Evolutionary conservation across 2,797 vertebrate genomes (phyloP).

Genomic region (Sylvilagus floridanus): DNA sequence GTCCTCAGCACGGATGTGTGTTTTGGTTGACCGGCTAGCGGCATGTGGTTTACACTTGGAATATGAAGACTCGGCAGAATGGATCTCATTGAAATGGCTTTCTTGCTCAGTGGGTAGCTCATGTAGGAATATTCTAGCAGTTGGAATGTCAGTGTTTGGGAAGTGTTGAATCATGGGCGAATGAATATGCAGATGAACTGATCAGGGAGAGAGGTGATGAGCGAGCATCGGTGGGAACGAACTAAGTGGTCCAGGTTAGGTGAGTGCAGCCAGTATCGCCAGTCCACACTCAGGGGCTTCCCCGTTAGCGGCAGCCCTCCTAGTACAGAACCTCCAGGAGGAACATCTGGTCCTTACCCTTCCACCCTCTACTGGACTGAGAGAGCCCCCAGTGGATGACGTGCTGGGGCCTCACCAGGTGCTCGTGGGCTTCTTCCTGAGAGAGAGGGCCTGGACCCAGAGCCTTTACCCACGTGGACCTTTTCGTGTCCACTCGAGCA

Average conservation of each 20-base stretch:
- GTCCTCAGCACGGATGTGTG: not conserved
- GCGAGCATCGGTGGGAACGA: not conserved
- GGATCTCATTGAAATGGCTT: not conserved
- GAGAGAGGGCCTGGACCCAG: not conserved
- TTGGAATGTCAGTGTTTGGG: not conserved
- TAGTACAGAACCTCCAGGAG: not conserved
- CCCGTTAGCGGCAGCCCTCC: not conserved
- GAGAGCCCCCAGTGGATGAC: not conserved
- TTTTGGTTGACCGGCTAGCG: not conserved
- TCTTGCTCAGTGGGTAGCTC: not conserved
- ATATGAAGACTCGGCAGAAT: not conserved
- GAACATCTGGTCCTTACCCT: not conserved
- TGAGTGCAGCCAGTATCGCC: not conserved
- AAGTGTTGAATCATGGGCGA: not conserved
- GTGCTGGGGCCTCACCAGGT: not conserved
- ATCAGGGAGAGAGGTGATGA: not conserved
- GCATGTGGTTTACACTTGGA: not conserved
- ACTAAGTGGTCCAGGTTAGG: not conserved
- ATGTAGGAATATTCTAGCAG: not conserved
- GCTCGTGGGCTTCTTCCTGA: not conserved
- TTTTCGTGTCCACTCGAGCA: not conserved
- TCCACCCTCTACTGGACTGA: not conserved
- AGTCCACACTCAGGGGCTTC: not conserved
- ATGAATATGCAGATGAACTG: not conserved
- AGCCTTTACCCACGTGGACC: not conserved